Base-by-base conservation (phyloP, 1,140 invertebrate species). In the Calliphora vicina region DNA sequence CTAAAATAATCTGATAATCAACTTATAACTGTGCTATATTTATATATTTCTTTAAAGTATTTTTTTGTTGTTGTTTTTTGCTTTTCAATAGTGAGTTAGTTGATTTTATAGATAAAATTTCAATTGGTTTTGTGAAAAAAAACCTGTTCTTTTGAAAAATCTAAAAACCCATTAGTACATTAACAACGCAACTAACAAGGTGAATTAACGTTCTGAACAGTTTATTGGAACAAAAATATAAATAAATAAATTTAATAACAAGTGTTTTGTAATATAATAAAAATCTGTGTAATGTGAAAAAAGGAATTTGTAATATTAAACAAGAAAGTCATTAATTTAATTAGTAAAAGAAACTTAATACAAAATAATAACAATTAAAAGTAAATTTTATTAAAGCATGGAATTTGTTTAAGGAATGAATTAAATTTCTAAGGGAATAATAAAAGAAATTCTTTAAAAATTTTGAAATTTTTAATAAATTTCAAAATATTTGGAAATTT, bases 71-170 rank as follows among this genome's bases (percentile, higher is more conserved):
- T 50, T 50, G 0, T 50, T 50, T 15, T 50, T 50, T 17, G 45
- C 13, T 50, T 13, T 50, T 50, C 45, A 50, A 50, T n/a, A 50
- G 4, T 50, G 4, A 50, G 45, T 50, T 4, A 50, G 35, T n/a
- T 29, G 27, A 76, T 76, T 29, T 73, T 76, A 35, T 27, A 76
- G 35, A 43, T 76, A 76, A 35, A 76, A 76, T 76, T 76, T 35
- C 26, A 35, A 35, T 43, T 29, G 35, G 26, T 29, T 73, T 35
- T 35, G 2, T 27, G 35, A 10, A 6, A 8, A 10, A 17, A 76
- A 76, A 29, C 20, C 25, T 23, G 12, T 10, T 67, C 61, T 23
- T 67, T 67, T 6, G 12, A 67, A 2, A 67, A 23, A 23, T 23
- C 20, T 67, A 12, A 23, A 67, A 23, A 67, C 61, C 23, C 61